Evolutionary conservation across 2,888 invertebrate genomes (phyloP).

Genomic region (Apamea monoglypha): DNA sequence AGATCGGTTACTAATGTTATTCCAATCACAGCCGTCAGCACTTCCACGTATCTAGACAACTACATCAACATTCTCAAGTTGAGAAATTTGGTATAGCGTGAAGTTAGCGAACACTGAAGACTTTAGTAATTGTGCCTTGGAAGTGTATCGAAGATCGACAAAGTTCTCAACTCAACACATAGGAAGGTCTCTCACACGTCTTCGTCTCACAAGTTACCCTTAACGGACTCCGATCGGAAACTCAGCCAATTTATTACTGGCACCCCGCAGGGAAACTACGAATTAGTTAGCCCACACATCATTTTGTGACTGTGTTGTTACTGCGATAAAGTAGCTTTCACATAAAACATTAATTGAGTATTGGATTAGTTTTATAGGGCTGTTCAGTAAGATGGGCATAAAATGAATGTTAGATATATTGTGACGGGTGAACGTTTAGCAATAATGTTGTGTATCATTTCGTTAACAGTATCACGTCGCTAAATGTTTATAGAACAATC

Average conservation of each 20-base stretch:
- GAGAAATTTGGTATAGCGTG: constrained; percentile 41
- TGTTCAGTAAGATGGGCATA: constrained; percentile 2
- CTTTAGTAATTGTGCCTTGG: constrained; percentile 70
- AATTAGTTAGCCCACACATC: constrained; percentile 71
- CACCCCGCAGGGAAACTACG: constrained; percentile 67
- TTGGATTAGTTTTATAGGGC: constrained; percentile 34
- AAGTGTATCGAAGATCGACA: constrained; percentile 72
- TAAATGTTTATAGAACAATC: not conserved
- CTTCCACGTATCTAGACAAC: constrained; percentile 9
- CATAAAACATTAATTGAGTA: constrained; percentile 54
- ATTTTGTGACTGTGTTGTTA: constrained; percentile 59
- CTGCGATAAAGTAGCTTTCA: constrained; percentile 46
- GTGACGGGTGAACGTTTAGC: constrained; percentile 22
- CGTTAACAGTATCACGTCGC: not conserved
- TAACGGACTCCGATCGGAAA: constrained; percentile 75
- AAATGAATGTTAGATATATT: constrained; percentile 1
- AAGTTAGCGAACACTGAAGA: constrained; percentile 61
- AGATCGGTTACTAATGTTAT: constrained; percentile 15
- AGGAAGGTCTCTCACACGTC: constrained; percentile 70
- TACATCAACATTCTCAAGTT: constrained; percentile 33
- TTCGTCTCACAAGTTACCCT: constrained; percentile 69
- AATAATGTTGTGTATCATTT: not conserved
- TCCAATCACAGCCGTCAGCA: not conserved
- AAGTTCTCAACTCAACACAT: constrained; percentile 74
- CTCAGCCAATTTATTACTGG: constrained; percentile 79